Conservation (phyloP, 2,888 invertebrate species). For the Saturnia japonica region DNA sequence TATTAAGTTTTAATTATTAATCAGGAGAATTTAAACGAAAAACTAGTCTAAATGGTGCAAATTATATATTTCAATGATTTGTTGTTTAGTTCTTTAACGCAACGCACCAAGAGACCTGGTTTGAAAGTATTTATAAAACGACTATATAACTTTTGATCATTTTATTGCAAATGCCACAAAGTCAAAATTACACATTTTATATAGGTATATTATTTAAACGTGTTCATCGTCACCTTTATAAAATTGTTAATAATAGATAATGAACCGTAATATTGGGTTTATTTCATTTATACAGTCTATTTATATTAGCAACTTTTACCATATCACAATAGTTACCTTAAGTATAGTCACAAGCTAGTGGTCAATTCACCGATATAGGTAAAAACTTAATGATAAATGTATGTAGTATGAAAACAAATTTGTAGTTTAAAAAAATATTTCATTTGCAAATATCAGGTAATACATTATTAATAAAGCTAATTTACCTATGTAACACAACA, state of each 20-base stretch:
- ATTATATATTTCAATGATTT: conserved; percentile 10
- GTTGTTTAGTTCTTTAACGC: not conserved
- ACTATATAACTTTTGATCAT: conserved; percentile 7
- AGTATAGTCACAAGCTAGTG: not conserved
- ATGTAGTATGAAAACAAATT: not conserved
- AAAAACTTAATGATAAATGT: conserved; percentile 7
- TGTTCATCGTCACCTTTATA: not conserved
- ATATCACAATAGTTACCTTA: conserved; percentile 9
- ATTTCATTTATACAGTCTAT: not conserved
- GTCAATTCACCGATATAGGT: not conserved
- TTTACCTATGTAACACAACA: not conserved
- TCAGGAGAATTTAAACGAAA: conserved; percentile 8
- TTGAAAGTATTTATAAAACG: conserved; percentile 7
- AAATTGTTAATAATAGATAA: not conserved
- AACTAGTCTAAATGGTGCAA: conserved; percentile 23
- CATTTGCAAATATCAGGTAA: not conserved
- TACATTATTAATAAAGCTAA: not conserved
- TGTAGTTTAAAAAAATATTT: not conserved
- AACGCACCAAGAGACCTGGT: conserved; percentile 9
- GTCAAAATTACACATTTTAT: not conserved
- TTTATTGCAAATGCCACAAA: not conserved
- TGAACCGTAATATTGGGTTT: not conserved
- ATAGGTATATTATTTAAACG: not conserved
- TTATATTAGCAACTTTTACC: not conserved
- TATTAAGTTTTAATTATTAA: not conserved